Evolutionary conservation across 2,797 vertebrate species (phyloP), one percentile per base, ranked within the genome.

Genomic region (Silurus lanzhouensis): DNA sequence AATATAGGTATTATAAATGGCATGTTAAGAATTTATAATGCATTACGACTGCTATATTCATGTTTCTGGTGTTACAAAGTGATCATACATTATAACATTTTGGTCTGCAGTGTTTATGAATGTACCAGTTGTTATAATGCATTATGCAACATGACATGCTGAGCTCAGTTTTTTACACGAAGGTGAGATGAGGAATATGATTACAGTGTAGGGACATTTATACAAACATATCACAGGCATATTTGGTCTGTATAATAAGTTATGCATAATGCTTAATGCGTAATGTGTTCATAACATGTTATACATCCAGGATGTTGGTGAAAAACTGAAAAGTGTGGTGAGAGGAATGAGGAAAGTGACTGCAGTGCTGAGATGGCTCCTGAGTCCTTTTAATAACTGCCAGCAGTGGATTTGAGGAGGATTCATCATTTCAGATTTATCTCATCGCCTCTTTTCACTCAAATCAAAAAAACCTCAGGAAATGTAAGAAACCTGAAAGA

Each of bases 401-500:
- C 74, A 3, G 67, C 25, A 31, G 31, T 27, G 46, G 57, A 68
- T n/a, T 66, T 55, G 71, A 0, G 13, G 61, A 79, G 31, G 60
- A 64, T 78, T 44, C 57, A 61, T 78, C 76, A 64, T 80, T 66
- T 80, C 13, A 66, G 78, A 80, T 66, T 81, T 12, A 46, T 68
- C 70, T 27, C 20, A 48, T 60, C 31, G 31, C 60, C 44, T 82
- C 61, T 82, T 66, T 75, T 75, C 70, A 27, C 63, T 57, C 38
- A 19, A 57, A 57, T 74, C 70, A 61, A n/a, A 61, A 76, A 82
- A 63, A 76, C 78, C 66, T 68, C 44, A 8, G 66, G 68, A 77
- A 58, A 77, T 68, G 71, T 55, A 79, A 58, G 76, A 48, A 85
- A 14, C 12, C 55, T 68, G 76, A 67, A 70, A 84, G 66, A 48